Percentiles rank a stretch among this genome's conserved stretches.
Evolutionary conservation across 2,113 vertebrate species (phyloP).

Genomic region (Neodontobutis hainanensis): DNA sequence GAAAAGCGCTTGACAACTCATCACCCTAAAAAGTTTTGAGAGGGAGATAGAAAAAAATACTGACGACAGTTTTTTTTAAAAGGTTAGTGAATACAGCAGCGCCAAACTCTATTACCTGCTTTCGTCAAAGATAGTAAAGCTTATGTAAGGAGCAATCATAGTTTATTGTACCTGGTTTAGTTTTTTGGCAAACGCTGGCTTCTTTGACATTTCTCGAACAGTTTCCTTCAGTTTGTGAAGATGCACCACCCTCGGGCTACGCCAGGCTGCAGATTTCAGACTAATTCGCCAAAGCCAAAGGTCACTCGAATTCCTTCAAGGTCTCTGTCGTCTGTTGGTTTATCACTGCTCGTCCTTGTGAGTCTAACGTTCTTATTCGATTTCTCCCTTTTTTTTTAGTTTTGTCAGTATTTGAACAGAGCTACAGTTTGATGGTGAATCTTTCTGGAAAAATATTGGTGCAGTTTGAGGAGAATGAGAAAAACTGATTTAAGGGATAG

Average conservation of each 20-base stretch:
- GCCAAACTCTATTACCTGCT: too few species aligned
- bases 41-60: too few species aligned
- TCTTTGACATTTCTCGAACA: conserved; percentile 60
- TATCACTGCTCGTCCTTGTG: conserved; percentile 15
- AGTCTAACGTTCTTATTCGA: too few species aligned
- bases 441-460: neutral
- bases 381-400: neutral
- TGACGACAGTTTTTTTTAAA: too few species aligned
- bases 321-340: conserved; percentile 27
- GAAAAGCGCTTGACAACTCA: too few species aligned
- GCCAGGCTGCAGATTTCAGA: conserved; percentile 62
- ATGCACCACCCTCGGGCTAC: conserved; percentile 62
- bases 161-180: too few species aligned
- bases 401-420: neutral
- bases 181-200: conserved; percentile 46
- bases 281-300: conserved; percentile 65
- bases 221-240: neutral
- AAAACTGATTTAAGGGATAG: too few species aligned
- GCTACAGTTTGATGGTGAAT: neutral
- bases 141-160: too few species aligned
- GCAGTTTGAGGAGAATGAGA: neutral
- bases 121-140: too few species aligned
- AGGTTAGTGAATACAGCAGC: too few species aligned
- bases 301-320: conserved; percentile 69
- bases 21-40: too few species aligned